Conservation (phyloP, 1,140 invertebrate genomes). For the Drosophila pseudoananassae region DNA sequence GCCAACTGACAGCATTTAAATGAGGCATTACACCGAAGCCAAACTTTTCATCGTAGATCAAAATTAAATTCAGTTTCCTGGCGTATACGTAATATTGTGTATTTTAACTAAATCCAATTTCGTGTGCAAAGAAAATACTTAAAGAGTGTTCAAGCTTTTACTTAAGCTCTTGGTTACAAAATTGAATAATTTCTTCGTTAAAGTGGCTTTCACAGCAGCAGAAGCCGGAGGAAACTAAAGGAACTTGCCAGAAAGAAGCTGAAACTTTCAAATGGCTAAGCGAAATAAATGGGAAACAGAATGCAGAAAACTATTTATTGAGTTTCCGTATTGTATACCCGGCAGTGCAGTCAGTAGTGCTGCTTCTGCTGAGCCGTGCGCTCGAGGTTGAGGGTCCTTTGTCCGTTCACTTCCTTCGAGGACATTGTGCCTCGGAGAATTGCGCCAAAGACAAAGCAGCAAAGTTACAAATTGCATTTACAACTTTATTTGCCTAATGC, state of each 20-base stretch:
- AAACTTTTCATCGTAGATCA: background rate
- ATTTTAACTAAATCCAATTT: conserved; percentile 19
- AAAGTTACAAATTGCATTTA: conserved; percentile 78
- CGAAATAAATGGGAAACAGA: conserved; percentile 64
- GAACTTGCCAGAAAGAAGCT: conserved; percentile 22
- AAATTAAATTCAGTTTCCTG: background rate
- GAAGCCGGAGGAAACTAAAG: background rate
- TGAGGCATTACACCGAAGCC: conserved; percentile 33
- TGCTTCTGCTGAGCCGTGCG: conserved; percentile 31
- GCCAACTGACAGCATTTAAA: conserved; percentile 25
- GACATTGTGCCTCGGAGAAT: conserved; percentile 54
- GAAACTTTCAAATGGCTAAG: conserved; percentile 49
- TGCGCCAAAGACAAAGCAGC: conserved; percentile 62
- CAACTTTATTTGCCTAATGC: conserved; percentile 78
- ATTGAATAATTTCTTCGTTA: conserved; percentile 32
- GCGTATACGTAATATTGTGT: conserved; percentile 34
- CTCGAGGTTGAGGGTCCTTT: conserved; percentile 43
- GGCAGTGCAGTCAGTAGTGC: conserved; percentile 17
- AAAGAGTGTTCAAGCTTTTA: conserved; percentile 16
- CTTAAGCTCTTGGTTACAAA: conserved; percentile 10
- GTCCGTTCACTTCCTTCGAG: conserved; percentile 42
- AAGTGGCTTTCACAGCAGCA: conserved; percentile 1
- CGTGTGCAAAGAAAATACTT: background rate
- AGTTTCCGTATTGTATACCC: conserved; percentile 64
- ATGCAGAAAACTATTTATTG: conserved; percentile 68